phyloP scores from a whole-genome alignment of 2,888 invertebrate species.

The Drosophila cyrtoloma region DNA sequence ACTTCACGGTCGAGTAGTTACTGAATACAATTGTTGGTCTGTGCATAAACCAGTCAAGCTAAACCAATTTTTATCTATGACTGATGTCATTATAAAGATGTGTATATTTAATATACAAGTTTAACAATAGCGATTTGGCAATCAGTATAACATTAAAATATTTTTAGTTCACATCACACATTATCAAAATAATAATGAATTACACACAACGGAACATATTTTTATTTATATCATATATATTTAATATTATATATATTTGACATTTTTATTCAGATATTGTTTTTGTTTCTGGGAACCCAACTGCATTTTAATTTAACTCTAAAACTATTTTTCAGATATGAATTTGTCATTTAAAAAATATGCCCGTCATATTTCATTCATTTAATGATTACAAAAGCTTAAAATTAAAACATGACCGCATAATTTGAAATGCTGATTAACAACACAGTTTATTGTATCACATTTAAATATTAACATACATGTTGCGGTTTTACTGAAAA shows the following conservation, averaged over 20 bases:
- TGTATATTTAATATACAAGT: not conserved
- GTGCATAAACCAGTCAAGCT: not conserved
- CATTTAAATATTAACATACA: not conserved
- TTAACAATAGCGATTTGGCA: not conserved
- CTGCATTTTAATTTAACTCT: not conserved
- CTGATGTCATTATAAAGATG: not conserved
- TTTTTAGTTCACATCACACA: not conserved
- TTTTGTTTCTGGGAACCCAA: not conserved
- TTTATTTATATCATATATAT: not conserved
- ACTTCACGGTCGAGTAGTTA: not conserved
- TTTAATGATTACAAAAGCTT: not conserved
- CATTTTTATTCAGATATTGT: not conserved
- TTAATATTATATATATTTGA: not conserved
- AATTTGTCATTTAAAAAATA: not conserved
- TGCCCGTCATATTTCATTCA: not conserved
- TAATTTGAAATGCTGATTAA: not conserved
- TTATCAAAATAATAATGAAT: not conserved
- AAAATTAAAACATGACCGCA: not conserved
- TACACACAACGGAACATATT: not conserved
- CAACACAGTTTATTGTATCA: not conserved
- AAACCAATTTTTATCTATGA: not conserved
- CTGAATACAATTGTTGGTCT: slow-evolving; percentile 4
- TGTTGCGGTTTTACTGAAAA: not conserved
- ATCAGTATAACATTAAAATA: not conserved
- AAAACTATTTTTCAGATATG: not conserved